phyloP scores from a whole-genome alignment of 2,113 vertebrate genomes.

The Todiramphus chloris region DNA sequence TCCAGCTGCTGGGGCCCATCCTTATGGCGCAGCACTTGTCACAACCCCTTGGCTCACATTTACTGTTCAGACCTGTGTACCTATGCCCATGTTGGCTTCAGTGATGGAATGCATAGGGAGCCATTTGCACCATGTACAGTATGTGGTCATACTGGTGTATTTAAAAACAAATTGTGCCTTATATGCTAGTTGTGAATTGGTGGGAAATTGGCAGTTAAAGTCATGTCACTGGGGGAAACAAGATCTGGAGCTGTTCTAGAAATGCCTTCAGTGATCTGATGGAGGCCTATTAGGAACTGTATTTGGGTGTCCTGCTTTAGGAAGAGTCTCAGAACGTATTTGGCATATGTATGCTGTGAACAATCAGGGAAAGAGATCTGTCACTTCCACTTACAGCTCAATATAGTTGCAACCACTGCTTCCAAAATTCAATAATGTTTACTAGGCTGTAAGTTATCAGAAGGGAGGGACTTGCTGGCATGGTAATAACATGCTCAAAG shows the following conservation, averaged over 20 bases:
- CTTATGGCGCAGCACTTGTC: neutral
- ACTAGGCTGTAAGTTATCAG: neutral
- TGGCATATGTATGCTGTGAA: neutral
- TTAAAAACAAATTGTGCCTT: neutral
- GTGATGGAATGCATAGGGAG: neutral
- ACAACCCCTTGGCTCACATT: no score
- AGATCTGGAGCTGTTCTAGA: neutral
- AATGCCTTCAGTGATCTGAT: neutral
- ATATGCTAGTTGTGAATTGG: neutral
- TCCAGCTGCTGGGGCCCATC: neutral
- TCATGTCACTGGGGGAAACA: rapidly evolving
- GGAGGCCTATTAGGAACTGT: neutral
- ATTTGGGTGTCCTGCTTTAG: neutral
- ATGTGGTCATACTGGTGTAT: neutral
- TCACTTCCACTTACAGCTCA: neutral
- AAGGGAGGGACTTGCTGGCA: neutral
- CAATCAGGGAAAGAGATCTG: neutral
- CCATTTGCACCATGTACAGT: rapidly evolving
- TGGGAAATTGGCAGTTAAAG: neutral
- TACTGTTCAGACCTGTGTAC: neutral
- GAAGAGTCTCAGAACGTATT: neutral
- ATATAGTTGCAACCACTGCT: neutral
- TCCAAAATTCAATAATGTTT: neutral
- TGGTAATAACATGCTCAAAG: neutral
- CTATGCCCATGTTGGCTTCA: rapidly evolving